Evolutionary conservation across 2,888 invertebrate species (phyloP).

Genomic region (Petrolisthes cinctipes): DNA sequence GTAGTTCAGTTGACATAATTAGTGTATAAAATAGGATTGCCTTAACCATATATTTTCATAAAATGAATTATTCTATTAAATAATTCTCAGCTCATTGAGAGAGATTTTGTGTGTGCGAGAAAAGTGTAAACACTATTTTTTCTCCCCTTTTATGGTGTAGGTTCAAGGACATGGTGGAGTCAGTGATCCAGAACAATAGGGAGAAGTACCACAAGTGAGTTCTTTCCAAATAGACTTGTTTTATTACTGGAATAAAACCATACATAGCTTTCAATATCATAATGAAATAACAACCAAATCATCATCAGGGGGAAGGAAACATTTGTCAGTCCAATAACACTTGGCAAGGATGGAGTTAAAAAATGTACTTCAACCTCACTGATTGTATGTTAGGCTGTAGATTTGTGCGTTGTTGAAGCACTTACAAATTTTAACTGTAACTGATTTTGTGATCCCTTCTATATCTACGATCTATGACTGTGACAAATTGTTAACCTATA

Average conservation of each 20-base stretch:
- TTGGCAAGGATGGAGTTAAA: too few relatives aligned
- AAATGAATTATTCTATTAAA: neutral
- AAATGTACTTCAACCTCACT: too few relatives aligned
- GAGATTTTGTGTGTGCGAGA: neutral
- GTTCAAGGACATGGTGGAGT: constrained; percentile 86
- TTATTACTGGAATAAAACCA: too few relatives aligned
- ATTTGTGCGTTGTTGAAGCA: neutral
- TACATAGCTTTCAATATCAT: too few relatives aligned
- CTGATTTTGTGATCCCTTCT: neutral
- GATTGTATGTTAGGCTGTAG: too few relatives aligned
- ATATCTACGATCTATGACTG: neutral
- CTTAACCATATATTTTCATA: too few relatives aligned
- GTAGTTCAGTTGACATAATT: too few relatives aligned
- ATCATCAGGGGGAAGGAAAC: too few relatives aligned
- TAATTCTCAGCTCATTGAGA: neutral
- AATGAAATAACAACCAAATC: too few relatives aligned
- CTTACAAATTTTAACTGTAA: neutral
- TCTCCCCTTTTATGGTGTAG: constrained; percentile 66
- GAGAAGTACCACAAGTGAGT: constrained; percentile 81
- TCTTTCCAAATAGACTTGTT: too few relatives aligned
- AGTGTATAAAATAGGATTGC: too few relatives aligned
- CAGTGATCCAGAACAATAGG: constrained; percentile 80
- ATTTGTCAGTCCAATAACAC: too few relatives aligned
- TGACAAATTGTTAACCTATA: neutral
- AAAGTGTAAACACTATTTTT: neutral